These are phyloP conservation scores for Cephonodes hylas DNA, from an alignment of 2,888 invertebrate species.

Conservation along the genomic window DNA sequence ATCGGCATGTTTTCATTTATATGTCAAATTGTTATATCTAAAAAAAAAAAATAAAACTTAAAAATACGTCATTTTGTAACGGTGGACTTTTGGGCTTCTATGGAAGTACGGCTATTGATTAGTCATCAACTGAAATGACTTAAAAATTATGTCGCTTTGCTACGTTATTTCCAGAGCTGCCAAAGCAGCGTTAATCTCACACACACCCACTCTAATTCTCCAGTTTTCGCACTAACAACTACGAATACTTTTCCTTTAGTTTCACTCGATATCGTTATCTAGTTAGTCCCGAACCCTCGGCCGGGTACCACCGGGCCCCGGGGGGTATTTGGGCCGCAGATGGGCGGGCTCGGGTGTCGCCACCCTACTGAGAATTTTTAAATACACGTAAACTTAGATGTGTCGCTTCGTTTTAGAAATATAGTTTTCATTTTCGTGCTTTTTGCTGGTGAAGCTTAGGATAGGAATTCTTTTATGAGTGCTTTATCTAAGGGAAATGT, in stretches of 20 bases:
- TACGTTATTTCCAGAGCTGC: slow-evolving; percentile 13
- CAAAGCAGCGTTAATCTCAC: slow-evolving; percentile 60
- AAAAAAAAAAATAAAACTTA: too few relatives aligned
- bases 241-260: slow-evolving; percentile 77
- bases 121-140: too few relatives aligned
- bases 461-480: too few relatives aligned
- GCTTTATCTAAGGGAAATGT: too few relatives aligned
- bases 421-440: not conserved
- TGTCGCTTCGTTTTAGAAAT: not conserved
- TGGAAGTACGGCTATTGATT: too few relatives aligned
- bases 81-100: too few relatives aligned
- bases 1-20: too few relatives aligned
- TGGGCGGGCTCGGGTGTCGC: slow-evolving; percentile 46
- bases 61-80: too few relatives aligned
- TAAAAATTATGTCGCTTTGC: not conserved
- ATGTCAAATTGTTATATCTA: too few relatives aligned
- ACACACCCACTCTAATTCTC: slow-evolving; percentile 61
- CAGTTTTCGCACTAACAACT: slow-evolving; percentile 67
- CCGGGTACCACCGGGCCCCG: slow-evolving; percentile 73
- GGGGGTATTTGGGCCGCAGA: slow-evolving; percentile 62
- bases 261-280: slow-evolving; percentile 77
- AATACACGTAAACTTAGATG: not conserved
- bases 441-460: too few relatives aligned
- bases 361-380: slow-evolving; percentile 28
- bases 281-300: slow-evolving; percentile 69